phyloP scores from a whole-genome alignment of 2,888 invertebrate genomes.

The Choristoneura rosaceana region DNA sequence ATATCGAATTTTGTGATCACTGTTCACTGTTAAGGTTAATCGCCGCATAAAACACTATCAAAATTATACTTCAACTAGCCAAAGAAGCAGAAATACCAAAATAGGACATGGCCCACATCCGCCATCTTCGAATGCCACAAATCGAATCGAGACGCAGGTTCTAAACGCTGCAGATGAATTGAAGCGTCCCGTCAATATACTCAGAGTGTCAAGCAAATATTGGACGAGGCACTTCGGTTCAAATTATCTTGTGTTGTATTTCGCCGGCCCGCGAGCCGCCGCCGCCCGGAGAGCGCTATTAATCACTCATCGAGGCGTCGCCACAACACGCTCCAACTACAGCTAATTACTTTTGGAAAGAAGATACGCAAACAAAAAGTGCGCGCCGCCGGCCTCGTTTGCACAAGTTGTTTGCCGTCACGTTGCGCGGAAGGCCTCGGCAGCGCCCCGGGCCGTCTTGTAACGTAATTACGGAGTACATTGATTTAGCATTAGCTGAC shows the following conservation, averaged over 20 bases:
- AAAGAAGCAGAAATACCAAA: no score
- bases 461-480: background rate
- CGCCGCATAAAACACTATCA: no score
- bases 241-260: background rate
- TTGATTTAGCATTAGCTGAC: constrained; percentile 1
- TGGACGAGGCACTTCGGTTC: background rate
- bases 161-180: background rate
- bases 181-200: background rate
- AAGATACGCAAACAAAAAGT: background rate
- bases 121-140: no score
- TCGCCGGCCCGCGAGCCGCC: background rate
- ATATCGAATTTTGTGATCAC: no score
- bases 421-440: background rate
- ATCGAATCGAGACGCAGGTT: no score
- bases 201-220: background rate
- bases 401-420: background rate
- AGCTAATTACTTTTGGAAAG: background rate
- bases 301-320: background rate
- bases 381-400: background rate
- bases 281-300: background rate
- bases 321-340: background rate
- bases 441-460: background rate
- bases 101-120: no score
- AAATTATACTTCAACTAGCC: no score
- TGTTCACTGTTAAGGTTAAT: no score